Percentiles rank a stretch among this genome's conserved stretches.
Evolutionary conservation across 1,140 invertebrate genomes (phyloP).

Genomic region (Sinella curviseta): DNA sequence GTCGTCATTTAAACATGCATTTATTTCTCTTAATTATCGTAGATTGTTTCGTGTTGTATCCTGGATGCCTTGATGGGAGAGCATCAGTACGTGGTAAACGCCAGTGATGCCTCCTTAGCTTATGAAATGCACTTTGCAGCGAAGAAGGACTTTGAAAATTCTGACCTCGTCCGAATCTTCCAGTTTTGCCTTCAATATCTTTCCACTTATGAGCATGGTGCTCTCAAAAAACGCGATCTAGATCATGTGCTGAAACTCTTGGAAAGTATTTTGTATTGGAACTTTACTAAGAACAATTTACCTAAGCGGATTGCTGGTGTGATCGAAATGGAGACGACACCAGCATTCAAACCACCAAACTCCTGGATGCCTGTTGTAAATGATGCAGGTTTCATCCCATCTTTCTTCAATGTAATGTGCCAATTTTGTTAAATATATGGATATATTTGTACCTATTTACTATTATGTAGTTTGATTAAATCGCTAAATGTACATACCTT

Average conservation of each 20-base stretch:
- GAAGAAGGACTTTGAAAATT: slow-evolving; percentile 79
- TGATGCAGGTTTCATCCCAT: slow-evolving; percentile 68
- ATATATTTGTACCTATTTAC: too few species aligned
- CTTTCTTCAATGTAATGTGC: slow-evolving; percentile 76
- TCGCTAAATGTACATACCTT: neutral
- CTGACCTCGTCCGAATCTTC: slow-evolving; percentile 64
- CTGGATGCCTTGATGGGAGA: slow-evolving; percentile 81
- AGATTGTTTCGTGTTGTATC: slow-evolving; percentile 74
- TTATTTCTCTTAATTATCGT: slow-evolving; percentile 39
- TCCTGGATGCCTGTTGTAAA: slow-evolving; percentile 75
- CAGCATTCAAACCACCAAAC: slow-evolving; percentile 43
- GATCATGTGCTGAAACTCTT: slow-evolving; percentile 42
- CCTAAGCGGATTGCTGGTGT: slow-evolving; percentile 69
- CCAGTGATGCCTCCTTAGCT: slow-evolving; percentile 78
- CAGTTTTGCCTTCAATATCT: slow-evolving; percentile 62
- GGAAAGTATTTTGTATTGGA: slow-evolving; percentile 47
- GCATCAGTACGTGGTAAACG: slow-evolving; percentile 79
- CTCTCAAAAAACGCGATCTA: slow-evolving; percentile 29
- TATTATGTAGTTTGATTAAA: too few species aligned
- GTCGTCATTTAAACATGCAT: slow-evolving; percentile 19
- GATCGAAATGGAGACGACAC: slow-evolving; percentile 61
- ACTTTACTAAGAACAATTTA: slow-evolving; percentile 55
- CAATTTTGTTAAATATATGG: slow-evolving; percentile 31
- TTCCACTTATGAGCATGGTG: slow-evolving; percentile 22
- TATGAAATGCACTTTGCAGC: slow-evolving; percentile 83